Conservation (phyloP, 2,888 invertebrate genomes). For the Agriopis aurantiaria region DNA sequence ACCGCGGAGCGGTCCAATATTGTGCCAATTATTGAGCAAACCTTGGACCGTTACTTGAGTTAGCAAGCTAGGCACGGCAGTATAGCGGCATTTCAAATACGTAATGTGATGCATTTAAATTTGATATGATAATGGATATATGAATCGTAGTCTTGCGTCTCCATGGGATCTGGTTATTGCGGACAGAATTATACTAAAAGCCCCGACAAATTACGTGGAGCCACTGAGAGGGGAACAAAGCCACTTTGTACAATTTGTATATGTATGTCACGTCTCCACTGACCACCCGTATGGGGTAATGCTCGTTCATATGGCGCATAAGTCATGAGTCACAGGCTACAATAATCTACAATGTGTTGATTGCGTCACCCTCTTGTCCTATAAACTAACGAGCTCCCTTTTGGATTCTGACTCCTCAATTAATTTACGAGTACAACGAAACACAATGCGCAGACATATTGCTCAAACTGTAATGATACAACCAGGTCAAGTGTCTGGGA, state of each 20-base stretch:
- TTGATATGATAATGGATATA: slow-evolving; percentile 25
- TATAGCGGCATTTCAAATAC: slow-evolving; percentile 54
- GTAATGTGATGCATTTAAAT: slow-evolving; percentile 51
- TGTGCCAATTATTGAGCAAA: slow-evolving; percentile 47
- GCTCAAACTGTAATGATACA: slow-evolving; percentile 36
- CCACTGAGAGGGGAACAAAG: slow-evolving; percentile 24
- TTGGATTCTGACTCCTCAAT: slow-evolving; percentile 33
- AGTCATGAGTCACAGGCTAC: slow-evolving; percentile 51
- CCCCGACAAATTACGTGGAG: slow-evolving; percentile 2
- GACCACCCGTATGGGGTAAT: slow-evolving; percentile 52
- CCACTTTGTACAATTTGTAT: slow-evolving; percentile 36
- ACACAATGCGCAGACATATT: slow-evolving; percentile 37
- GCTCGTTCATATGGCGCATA: slow-evolving; percentile 45
- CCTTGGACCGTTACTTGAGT: slow-evolving; percentile 46
- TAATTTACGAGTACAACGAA: slow-evolving; percentile 35
- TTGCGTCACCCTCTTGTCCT: slow-evolving; percentile 51
- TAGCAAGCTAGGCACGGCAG: slow-evolving; percentile 52
- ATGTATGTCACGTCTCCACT: slow-evolving; percentile 51
- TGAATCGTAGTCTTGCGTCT: background rate
- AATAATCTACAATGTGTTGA: slow-evolving; percentile 43
- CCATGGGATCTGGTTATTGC: background rate
- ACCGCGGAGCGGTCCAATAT: slow-evolving; percentile 38
- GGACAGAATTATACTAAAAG: background rate
- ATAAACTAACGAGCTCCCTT: slow-evolving; percentile 49
- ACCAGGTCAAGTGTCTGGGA: slow-evolving; percentile 34